These are phyloP conservation scores for Nicator chloris DNA, from an alignment of 2,113 vertebrate genomes.

Conservation along the genomic window DNA sequence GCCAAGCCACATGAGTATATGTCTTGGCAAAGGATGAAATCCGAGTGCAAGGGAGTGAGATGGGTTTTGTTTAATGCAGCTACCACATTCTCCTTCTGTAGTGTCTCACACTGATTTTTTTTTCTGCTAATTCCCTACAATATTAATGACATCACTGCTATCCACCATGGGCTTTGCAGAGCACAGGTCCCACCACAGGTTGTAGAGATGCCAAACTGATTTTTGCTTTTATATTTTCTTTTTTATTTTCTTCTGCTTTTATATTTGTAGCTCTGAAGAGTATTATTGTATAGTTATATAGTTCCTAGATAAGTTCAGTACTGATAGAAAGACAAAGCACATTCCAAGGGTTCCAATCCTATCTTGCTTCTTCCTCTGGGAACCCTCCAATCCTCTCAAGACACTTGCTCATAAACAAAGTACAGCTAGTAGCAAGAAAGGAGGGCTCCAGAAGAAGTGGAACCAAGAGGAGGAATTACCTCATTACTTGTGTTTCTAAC, in stretches of 20 bases:
- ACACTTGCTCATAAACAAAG: background rate
- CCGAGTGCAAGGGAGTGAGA: accelerated
- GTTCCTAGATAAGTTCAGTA: background rate
- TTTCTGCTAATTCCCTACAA: background rate
- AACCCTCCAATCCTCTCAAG: background rate
- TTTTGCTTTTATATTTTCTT: background rate
- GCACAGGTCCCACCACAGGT: background rate
- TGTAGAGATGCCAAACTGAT: background rate
- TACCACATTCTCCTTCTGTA: background rate
- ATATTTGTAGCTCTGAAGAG: background rate
- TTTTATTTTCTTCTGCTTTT: too few species aligned
- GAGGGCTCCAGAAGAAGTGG: background rate
- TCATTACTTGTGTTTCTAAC: background rate
- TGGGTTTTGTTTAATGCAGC: background rate
- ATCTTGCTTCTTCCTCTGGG: background rate
- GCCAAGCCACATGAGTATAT: accelerated
- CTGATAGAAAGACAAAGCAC: background rate
- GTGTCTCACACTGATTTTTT: background rate
- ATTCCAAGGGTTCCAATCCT: background rate
- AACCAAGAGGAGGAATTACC: background rate
- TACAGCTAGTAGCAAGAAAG: background rate
- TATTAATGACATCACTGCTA: background rate
- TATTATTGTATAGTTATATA: background rate
- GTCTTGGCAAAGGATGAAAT: background rate
- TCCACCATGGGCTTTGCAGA: background rate